These are phyloP conservation scores for Thunnus maccoyii DNA, from an alignment of 2,113 vertebrate genomes.

Conservation along the genomic window DNA sequence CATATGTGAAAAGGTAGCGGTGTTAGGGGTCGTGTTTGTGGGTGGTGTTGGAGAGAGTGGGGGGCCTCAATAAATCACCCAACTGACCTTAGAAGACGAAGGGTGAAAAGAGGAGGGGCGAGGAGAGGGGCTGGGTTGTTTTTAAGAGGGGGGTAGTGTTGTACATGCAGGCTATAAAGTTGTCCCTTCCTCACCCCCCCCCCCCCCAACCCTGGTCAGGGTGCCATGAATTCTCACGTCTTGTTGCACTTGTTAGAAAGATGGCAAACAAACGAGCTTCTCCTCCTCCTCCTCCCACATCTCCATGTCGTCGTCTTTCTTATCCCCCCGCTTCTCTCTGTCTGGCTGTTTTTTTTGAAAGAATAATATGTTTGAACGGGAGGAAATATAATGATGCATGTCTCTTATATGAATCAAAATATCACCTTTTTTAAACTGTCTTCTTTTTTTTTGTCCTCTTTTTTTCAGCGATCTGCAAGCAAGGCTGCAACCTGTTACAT, in stretches of 20 bases:
- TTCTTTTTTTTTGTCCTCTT: conserved; percentile 28
- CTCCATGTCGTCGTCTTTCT: neutral
- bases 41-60: conserved; percentile 48
- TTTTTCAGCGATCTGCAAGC: conserved; percentile 93
- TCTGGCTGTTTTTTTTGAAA: neutral
- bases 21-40: conserved; percentile 27
- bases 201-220: neutral
- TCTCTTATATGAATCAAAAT: neutral
- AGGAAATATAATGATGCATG: neutral
- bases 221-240: conserved; percentile 66
- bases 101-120: conserved; percentile 56
- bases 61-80: conserved; percentile 74
- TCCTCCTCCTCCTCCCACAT: neutral
- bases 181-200: conserved; percentile 20
- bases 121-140: conserved; percentile 32
- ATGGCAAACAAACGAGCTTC: conserved; percentile 57
- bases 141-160: conserved; percentile 47
- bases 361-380: neutral
- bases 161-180: conserved; percentile 72
- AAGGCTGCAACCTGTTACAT: conserved; percentile 94
- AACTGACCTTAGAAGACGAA: conserved; percentile 60
- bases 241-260: conserved; percentile 63
- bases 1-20: neutral
- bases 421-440: neutral
- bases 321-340: neutral